Conservation (phyloP, 2,113 vertebrate species). For the Beaufortia kweichowensis region DNA sequence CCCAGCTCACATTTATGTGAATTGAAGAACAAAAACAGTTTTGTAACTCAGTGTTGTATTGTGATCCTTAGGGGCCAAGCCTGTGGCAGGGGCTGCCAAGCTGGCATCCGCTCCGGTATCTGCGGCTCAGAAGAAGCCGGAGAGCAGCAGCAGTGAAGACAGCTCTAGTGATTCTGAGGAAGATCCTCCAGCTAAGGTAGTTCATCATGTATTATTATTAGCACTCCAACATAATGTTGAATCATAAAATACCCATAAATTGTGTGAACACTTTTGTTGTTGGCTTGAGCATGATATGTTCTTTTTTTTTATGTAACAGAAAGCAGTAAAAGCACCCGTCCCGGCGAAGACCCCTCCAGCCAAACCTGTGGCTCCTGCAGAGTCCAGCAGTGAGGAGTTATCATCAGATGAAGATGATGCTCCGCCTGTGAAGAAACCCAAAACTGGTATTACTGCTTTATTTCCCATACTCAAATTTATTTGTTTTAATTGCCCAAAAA, state of each 20-base stretch:
- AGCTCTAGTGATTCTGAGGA: slow-evolving; percentile 76
- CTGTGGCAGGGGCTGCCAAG: slow-evolving; percentile 56
- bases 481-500: not conserved
- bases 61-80: slow-evolving; percentile 60
- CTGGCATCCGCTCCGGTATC: slow-evolving; percentile 51
- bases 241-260: no score
- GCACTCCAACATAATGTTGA: no score
- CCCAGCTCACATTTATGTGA: no score
- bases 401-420: slow-evolving; percentile 73
- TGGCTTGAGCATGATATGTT: not conserved
- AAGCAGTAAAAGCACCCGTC: slow-evolving; percentile 54
- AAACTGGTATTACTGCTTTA: slow-evolving; percentile 63
- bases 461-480: no score
- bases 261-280: no score
- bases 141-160: slow-evolving; percentile 73
- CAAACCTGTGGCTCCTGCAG: slow-evolving; percentile 56
- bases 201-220: not conserved
- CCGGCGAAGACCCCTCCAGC: slow-evolving; percentile 49
- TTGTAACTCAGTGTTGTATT: not conserved
- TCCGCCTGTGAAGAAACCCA: slow-evolving; percentile 74
- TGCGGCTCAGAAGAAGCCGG: slow-evolving; percentile 64
- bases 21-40: not conserved
- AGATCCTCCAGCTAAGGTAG: slow-evolving; percentile 71
- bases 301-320: slow-evolving; percentile 47
- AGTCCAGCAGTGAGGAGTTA: slow-evolving; percentile 73